Evolutionary conservation across 2,888 invertebrate genomes (phyloP).

Genomic region (Muschampia plurimacula): DNA sequence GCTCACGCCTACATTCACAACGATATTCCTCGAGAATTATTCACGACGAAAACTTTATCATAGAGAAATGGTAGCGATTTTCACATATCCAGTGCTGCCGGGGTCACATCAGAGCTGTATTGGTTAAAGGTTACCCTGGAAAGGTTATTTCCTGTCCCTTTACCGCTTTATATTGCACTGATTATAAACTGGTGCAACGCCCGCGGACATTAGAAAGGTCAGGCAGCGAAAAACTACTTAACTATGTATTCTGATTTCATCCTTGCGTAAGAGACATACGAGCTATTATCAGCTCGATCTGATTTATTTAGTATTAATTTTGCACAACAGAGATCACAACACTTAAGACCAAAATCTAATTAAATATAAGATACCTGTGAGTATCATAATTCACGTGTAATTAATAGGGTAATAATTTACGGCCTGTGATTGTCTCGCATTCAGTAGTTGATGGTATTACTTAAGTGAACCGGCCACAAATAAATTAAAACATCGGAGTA

Average conservation of each 20-base stretch:
- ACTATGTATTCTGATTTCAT: conserved; percentile 41
- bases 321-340: conserved; percentile 35
- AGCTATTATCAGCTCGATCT: conserved; percentile 17
- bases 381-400: conserved; percentile 26
- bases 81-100: conserved; percentile 63
- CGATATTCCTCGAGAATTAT: conserved; percentile 55
- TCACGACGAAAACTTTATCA: conserved; percentile 62
- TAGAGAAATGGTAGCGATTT: conserved; percentile 74
- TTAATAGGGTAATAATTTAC: conserved; percentile 26
- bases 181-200: conserved; percentile 75
- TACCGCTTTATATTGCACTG: conserved; percentile 72
- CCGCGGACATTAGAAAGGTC: conserved; percentile 55
- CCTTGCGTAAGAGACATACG: conserved; percentile 42
- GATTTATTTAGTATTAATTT: conserved; percentile 31
- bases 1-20: conserved; percentile 70
- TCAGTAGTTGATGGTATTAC: neutral
- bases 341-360: conserved; percentile 28
- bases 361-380: conserved; percentile 11
- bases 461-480: neutral
- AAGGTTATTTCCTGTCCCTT: conserved; percentile 78
- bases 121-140: conserved; percentile 71
- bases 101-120: conserved; percentile 68
- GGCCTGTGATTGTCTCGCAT: conserved; percentile 17
- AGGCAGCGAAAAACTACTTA: conserved; percentile 45
- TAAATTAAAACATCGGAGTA: neutral